phyloP scores from a whole-genome alignment of 2,113 vertebrate genomes.

The Crotalus horridus region DNA sequence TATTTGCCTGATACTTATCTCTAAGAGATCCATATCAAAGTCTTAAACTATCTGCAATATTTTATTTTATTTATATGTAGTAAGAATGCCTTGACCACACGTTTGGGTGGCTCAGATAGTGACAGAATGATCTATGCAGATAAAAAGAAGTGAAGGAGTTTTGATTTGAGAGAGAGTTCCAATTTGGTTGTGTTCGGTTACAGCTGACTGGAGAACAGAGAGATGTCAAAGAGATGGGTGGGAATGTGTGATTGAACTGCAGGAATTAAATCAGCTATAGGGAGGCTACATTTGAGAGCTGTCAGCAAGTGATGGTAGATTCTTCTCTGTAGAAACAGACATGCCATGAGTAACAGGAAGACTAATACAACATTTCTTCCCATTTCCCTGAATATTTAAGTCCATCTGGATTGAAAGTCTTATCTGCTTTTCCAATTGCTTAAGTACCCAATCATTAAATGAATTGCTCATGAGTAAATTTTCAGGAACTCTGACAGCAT shows the following conservation, averaged over 20 bases:
- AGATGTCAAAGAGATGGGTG: background rate
- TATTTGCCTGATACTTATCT: background rate
- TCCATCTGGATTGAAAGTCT: background rate
- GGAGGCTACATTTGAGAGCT: background rate
- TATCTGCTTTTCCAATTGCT: background rate
- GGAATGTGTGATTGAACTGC: background rate
- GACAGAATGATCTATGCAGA: background rate
- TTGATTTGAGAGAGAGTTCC: background rate
- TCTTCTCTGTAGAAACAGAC: background rate
- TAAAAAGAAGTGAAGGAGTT: background rate
- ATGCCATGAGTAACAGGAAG: background rate
- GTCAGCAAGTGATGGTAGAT: background rate
- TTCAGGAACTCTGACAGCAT: background rate
- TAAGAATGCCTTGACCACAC: background rate
- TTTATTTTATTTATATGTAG: background rate
- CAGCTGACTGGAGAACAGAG: constrained; percentile 2
- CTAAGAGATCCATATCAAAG: background rate
- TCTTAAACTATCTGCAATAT: background rate
- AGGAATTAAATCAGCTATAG: constrained; percentile 7
- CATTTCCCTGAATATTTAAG: background rate
- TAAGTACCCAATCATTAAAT: background rate
- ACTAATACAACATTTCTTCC: background rate
- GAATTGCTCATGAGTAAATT: background rate
- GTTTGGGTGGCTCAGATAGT: background rate
- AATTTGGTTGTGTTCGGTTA: background rate